These are phyloP conservation scores for Chrysomallon squamiferum DNA, from an alignment of 1,140 invertebrate species.

Conservation along the genomic window DNA sequence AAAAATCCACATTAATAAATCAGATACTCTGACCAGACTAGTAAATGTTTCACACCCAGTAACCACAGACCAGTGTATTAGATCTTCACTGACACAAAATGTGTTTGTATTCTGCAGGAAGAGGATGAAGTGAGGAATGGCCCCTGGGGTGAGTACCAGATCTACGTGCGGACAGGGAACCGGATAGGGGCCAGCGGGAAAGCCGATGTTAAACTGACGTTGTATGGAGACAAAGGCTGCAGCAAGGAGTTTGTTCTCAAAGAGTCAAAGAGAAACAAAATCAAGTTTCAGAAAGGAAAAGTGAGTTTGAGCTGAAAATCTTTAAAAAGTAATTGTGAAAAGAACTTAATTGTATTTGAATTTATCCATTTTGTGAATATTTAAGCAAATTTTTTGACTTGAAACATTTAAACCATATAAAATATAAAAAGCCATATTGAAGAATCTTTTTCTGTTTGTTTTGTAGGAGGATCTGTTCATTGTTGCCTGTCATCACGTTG, in stretches of 20 bases:
- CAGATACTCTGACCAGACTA: too few species aligned
- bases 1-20: too few species aligned
- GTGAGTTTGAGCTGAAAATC: conserved; percentile 34
- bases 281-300: conserved; percentile 59
- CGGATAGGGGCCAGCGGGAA: conserved; percentile 57
- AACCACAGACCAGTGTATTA: too few species aligned
- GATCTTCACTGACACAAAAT: too few species aligned
- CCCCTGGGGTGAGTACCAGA: conserved; percentile 45
- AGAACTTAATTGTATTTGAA: too few species aligned
- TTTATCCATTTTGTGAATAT: too few species aligned
- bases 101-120: conserved; percentile 20
- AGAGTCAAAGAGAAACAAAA: conserved; percentile 53
- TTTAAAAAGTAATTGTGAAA: too few species aligned
- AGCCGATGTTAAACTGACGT: conserved; percentile 49
- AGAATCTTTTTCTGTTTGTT: too few species aligned
- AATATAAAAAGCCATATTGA: too few species aligned
- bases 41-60: too few species aligned
- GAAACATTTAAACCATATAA: too few species aligned
- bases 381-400: too few species aligned
- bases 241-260: conserved; percentile 46
- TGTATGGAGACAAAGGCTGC: conserved; percentile 57
- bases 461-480: conserved; percentile 56
- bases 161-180: conserved; percentile 55
- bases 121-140: conserved; percentile 49
- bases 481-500: conserved; percentile 48